Evolutionary conservation across 1,140 invertebrate species (phyloP).

Genomic region (Euborellia annulipes): DNA sequence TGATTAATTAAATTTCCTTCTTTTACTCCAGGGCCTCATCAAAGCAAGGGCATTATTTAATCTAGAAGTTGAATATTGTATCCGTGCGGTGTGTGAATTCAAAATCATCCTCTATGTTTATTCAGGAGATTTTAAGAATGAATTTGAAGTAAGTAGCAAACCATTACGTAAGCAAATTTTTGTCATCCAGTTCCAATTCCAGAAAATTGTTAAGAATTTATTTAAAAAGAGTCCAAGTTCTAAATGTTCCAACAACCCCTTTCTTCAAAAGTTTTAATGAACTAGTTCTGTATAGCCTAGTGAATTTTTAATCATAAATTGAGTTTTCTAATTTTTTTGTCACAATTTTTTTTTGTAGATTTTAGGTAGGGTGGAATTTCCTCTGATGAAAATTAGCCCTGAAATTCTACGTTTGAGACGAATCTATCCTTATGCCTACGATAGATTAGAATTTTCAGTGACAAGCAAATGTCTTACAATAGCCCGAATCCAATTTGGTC

Average conservation of each 20-base stretch:
- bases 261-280: too few relatives aligned
- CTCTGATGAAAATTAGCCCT: constrained; percentile 17
- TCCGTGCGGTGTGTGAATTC: constrained; percentile 6
- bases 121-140: constrained; percentile 7
- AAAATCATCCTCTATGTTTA: constrained; percentile 4
- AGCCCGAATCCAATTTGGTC: constrained; percentile 15
- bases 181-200: too few relatives aligned
- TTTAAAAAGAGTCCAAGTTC: too few relatives aligned
- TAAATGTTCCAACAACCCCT: too few relatives aligned
- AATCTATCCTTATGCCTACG: constrained; percentile 15
- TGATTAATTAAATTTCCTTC: constrained; percentile 13
- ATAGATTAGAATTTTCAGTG: constrained; percentile 13
- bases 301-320: too few relatives aligned
- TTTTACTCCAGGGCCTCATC: constrained; percentile 16
- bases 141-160: neutral
- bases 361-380: constrained; percentile 17
- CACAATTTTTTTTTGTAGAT: constrained; percentile 6
- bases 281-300: too few relatives aligned
- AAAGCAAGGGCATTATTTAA: constrained; percentile 11
- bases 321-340: neutral
- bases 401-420: constrained; percentile 15
- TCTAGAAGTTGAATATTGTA: constrained; percentile 7
- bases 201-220: too few relatives aligned
- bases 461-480: constrained; percentile 17
- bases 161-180: neutral